A percentile compares a stretch with the other conserved stretches of the same genome.
Conservation (phyloP, 2,888 invertebrate genomes). For the Plebejus anna region DNA sequence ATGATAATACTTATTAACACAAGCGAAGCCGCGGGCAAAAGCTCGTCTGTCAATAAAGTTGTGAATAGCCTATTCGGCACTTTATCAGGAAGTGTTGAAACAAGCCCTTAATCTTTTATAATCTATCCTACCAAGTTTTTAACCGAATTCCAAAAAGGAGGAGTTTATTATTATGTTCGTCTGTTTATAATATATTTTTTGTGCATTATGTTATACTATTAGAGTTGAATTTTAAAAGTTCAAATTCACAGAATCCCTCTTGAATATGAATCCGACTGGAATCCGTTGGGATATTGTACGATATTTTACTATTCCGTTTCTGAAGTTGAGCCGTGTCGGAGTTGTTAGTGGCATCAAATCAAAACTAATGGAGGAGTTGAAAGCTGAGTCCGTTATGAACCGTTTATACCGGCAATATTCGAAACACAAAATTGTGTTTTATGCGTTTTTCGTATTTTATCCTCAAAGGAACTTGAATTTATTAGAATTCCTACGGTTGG, state of each 20-base stretch:
- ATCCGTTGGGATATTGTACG: slow-evolving; percentile 11
- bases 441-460: not conserved
- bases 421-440: not conserved
- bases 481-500: not conserved
- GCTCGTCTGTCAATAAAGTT: no score
- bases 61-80: no score
- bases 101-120: no score
- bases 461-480: not conserved
- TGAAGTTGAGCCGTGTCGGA: not conserved
- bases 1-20: no score
- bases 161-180: no score
- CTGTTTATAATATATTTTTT: not conserved
- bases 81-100: no score
- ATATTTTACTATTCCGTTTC: slow-evolving; percentile 28
- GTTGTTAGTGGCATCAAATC: slow-evolving; percentile 15
- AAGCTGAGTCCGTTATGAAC: not conserved
- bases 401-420: not conserved
- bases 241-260: slow-evolving; percentile 20
- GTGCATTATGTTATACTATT: not conserved
- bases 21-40: no score
- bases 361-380: not conserved
- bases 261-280: slow-evolving; percentile 22
- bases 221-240: not conserved
- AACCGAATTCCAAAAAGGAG: no score
- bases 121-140: no score